Percentiles rank a stretch among this genome's conserved stretches.
Conservation (phyloP, 2,113 vertebrate genomes). For the Sorex araneus region DNA sequence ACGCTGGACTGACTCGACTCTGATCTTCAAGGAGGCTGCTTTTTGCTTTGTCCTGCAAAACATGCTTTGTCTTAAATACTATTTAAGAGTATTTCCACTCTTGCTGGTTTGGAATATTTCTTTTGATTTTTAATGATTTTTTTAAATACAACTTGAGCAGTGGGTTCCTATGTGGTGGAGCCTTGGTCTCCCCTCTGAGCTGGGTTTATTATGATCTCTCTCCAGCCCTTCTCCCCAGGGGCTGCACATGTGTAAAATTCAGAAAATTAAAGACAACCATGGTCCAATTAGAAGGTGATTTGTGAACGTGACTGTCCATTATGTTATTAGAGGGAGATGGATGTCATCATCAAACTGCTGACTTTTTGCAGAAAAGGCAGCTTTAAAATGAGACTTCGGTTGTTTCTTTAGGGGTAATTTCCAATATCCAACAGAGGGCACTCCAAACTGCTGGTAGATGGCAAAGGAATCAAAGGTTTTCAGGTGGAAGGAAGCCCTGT, state of each 20-base stretch:
- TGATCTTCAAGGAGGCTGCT: neutral
- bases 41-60: neutral
- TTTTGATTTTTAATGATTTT: neutral
- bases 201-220: neutral
- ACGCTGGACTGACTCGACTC: neutral
- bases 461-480: too few relatives aligned
- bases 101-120: neutral
- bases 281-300: too few relatives aligned
- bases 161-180: neutral
- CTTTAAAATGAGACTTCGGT: neutral
- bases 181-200: accelerated
- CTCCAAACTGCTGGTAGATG: neutral
- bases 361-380: conserved; percentile 8
- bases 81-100: neutral
- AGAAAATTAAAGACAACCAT: neutral
- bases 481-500: accelerated
- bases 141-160: neutral
- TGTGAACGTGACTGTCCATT: neutral
- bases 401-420: neutral
- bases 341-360: neutral
- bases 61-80: neutral
- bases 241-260: accelerated
- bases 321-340: neutral
- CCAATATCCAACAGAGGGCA: accelerated
- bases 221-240: neutral